phyloP scores from a whole-genome alignment of 2,113 vertebrate species.

The Salvelinus alpinus region DNA sequence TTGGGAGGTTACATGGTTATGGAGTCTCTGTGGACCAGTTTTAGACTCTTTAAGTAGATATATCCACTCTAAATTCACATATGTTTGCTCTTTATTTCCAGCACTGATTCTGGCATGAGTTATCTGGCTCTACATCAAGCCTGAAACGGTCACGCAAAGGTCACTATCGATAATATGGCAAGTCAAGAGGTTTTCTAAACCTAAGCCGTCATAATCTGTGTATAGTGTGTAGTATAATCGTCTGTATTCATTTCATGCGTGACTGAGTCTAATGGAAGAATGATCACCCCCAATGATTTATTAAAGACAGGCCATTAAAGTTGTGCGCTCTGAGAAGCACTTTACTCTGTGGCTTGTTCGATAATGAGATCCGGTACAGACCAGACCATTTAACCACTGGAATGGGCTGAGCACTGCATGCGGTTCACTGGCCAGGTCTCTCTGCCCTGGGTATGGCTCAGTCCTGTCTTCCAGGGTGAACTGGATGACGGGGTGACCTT shows the following conservation, averaged over 20 bases:
- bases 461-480: neutral
- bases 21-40: slow-evolving; percentile 46
- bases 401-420: neutral
- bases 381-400: slow-evolving; percentile 50
- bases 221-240: slow-evolving; percentile 37
- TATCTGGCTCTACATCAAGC: slow-evolving; percentile 46
- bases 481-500: slow-evolving; percentile 20
- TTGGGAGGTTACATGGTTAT: slow-evolving; percentile 28
- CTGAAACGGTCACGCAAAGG: slow-evolving; percentile 46
- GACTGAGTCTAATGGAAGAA: slow-evolving; percentile 56
- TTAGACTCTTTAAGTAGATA: slow-evolving; percentile 34
- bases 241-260: slow-evolving; percentile 33
- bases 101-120: slow-evolving; percentile 47
- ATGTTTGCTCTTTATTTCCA: slow-evolving; percentile 67
- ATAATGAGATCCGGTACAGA: slow-evolving; percentile 54
- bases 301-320: slow-evolving; percentile 57
- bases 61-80: slow-evolving; percentile 54
- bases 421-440: neutral
- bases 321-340: slow-evolving; percentile 20
- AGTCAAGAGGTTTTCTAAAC: slow-evolving; percentile 7
- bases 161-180: slow-evolving; percentile 60
- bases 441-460: neutral
- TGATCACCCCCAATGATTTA: slow-evolving; percentile 40
- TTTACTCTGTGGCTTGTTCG: slow-evolving; percentile 35
- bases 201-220: slow-evolving; percentile 7